Conservation (phyloP, 2,888 invertebrate genomes). For the Unio pictorum region DNA sequence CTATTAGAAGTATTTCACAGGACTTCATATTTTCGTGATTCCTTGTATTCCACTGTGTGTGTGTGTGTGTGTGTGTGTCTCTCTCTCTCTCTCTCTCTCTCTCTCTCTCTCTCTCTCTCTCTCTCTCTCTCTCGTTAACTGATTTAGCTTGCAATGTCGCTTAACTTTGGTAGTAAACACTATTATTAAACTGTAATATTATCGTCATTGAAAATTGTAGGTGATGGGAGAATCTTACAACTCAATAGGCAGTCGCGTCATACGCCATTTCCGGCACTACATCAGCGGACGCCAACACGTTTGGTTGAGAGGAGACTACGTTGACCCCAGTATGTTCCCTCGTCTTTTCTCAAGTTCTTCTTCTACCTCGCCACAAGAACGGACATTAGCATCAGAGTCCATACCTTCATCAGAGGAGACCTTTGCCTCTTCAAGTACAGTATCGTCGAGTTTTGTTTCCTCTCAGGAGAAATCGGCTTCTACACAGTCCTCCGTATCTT, state of each 20-base stretch:
- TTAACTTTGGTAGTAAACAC: neutral
- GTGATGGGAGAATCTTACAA: slow-evolving; percentile 66
- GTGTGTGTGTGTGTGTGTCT: too few relatives aligned
- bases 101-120: too few relatives aligned
- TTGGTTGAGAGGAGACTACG: slow-evolving; percentile 61
- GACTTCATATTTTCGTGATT: too few relatives aligned
- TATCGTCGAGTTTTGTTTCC: neutral
- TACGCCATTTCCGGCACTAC: slow-evolving; percentile 65
- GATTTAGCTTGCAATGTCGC: too few relatives aligned
- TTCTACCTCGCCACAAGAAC: neutral
- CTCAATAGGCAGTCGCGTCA: slow-evolving; percentile 64
- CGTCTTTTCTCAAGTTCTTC: slow-evolving; percentile 6
- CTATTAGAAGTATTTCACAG: too few relatives aligned
- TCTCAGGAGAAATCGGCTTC: slow-evolving; percentile 4
- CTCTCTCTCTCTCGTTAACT: too few relatives aligned
- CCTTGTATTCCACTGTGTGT: too few relatives aligned
- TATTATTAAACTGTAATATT: neutral
- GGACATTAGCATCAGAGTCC: neutral
- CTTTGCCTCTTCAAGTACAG: slow-evolving; percentile 2
- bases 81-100: too few relatives aligned
- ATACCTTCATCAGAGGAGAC: slow-evolving; percentile 4
- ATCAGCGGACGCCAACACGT: slow-evolving; percentile 58
- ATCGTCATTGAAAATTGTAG: slow-evolving; percentile 31
- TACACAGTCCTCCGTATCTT: too few relatives aligned
- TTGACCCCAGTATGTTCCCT: slow-evolving; percentile 32